Evolutionary conservation across 2,113 vertebrate species (phyloP), one percentile per base, ranked within the genome.

Genomic region (Hydrochoerus hydrochaeris): DNA sequence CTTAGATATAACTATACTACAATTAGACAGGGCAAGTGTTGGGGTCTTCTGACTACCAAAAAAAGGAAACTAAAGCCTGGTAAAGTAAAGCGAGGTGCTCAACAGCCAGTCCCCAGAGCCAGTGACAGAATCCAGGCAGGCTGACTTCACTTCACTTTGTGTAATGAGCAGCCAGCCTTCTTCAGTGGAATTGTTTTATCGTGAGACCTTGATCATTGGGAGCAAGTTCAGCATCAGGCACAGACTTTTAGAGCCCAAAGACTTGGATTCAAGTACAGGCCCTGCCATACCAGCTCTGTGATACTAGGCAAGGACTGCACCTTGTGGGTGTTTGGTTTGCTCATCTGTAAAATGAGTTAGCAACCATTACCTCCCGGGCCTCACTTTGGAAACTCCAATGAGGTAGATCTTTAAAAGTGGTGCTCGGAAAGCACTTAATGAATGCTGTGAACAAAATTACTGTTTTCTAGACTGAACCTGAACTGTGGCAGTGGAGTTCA

Each of bases 401-500:
- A 67, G 24, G 57, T 10, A 41, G 62, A 22, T 80, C 28, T 49
- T 63, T 87, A 57, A 77, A 17, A 22, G 30, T 2, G 14, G 60
- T 7, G 54, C 11, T 0, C 0, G 1, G 32, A 3, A 28, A 44
- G 8, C 44, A 2, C 32, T 67, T 28, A 22, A 7, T 30, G 73
- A 44, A 16, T 4, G 44, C 2, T 7, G 41, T 4, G 5, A 63
- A 14, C 22, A 0, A 35, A 41, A 22, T 38, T 8, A 49, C 32
- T 19, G 0, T 84, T 32, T 30, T 78, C 77, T 44, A 75, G 8
- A 7, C 24, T 0, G 1, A n/a, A 7, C 46, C 41, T 28, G 38
- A 67, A 9, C 26, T 0, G 3, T 1, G 8, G 35, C 5, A n/a
- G 11, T 7, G 2, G 35, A 19, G 32, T 7, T 41, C 22, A 0